Evolutionary conservation across 2,888 invertebrate genomes (phyloP).

Genomic region (Cheilosia scutellata): DNA sequence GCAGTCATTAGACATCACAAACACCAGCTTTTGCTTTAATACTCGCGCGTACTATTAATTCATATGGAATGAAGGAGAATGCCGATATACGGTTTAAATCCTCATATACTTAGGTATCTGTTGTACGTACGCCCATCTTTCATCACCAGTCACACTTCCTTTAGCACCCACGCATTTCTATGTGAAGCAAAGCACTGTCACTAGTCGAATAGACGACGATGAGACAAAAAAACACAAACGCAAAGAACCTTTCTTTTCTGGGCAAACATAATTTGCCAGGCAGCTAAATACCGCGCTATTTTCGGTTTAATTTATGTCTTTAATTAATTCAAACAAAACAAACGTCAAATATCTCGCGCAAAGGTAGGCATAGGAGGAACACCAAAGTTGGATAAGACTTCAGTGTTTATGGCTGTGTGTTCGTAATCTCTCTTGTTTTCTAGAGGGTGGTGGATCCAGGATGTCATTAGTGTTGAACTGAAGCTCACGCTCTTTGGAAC

Average conservation of each 20-base stretch:
- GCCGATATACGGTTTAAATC: constrained; percentile 1
- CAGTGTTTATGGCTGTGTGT: constrained; percentile 32
- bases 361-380: background rate
- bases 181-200: background rate
- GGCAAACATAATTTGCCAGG: constrained; percentile 46
- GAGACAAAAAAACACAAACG: background rate
- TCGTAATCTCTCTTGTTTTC: constrained; percentile 1
- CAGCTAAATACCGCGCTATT: constrained; percentile 49
- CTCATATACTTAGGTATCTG: too few species aligned
- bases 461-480: constrained; percentile 58
- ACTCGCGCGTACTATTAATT: constrained; percentile 49
- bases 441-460: constrained; percentile 2
- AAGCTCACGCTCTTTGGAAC: constrained; percentile 30
- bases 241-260: constrained; percentile 14
- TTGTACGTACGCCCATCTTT: constrained; percentile 19
- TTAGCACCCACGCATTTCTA: constrained; percentile 27
- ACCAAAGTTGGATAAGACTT: constrained; percentile 26
- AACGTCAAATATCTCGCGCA: constrained; percentile 30
- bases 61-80: constrained; percentile 1
- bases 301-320: constrained; percentile 68
- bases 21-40: constrained; percentile 28
- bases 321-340: constrained; percentile 67
- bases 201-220: background rate
- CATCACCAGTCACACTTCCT: constrained; percentile 36
- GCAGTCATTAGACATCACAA: constrained; percentile 52